Base-by-base conservation (phyloP, 2,888 invertebrate genomes). In the Mesopsocus fuscifrons region DNA sequence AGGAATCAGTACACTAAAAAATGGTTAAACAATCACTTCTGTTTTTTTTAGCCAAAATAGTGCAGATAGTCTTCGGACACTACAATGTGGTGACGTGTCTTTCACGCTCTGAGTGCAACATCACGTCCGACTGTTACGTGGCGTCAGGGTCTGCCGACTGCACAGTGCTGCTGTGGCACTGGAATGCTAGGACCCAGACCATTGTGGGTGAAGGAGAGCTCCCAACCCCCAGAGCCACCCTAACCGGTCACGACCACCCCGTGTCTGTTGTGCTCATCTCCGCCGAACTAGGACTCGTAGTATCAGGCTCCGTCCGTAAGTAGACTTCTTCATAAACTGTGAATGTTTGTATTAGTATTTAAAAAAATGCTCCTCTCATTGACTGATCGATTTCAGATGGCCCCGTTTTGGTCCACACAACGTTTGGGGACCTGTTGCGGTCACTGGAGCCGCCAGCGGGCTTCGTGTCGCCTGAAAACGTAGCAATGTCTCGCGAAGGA, bases 71-170 rank as follows among this genome's bases (percentile, higher is more conserved):
- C 43, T 98, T 94, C 65, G 98, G 97, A 0, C 98, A 99, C 66
- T 95, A 92, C 64, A 97, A 95, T 48, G 91, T 98, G 43, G 98
- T 98, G 52, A 97, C 97, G 9, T 97, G 97, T 63, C 71, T 98
- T 52, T 88, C 94, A 1, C 74, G 97, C 41, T 95, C 94, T 2
- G 98, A 99, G 63, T 95, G 95, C 64, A 95, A 94, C 65, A 88
- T 97, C 51, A 92, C 91, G n/a, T 88, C 91, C 1, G 97, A 98
- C 66, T 98, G 97, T 63, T 98, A 97, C 66, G 81, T 98, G 51
- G 95, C 95, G 1, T 94, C 94, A 0, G 98, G 98, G 17, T 91
- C 92, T 18, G 87, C 91, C 40, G 98, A 99, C 65, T 97, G 97
- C 63, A 97, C 97, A 0, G 92, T 98, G 17, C 69, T 97, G 45